phyloP scores from a whole-genome alignment of 2,888 invertebrate genomes.

The Brachylomia viminalis region DNA sequence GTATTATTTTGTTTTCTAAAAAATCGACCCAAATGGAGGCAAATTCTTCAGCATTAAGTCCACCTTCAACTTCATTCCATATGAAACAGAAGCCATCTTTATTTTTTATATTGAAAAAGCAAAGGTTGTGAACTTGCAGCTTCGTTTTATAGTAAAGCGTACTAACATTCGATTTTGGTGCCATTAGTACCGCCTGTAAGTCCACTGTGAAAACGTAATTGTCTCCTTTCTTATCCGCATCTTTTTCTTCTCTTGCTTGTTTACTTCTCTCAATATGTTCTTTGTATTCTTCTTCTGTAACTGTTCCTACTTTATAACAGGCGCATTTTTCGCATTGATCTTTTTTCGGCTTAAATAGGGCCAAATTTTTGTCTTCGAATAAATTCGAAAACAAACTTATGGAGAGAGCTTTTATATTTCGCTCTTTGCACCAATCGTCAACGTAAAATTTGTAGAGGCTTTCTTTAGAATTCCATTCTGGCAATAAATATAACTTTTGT shows the following conservation, averaged over 20 bases:
- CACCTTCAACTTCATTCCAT: too few species aligned
- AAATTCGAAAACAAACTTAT: too few species aligned
- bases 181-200: too few species aligned
- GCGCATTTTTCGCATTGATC: constrained; percentile 37
- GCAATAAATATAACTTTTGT: constrained; percentile 16
- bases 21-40: too few species aligned
- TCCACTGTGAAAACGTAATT: not conserved
- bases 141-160: too few species aligned
- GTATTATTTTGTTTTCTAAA: too few species aligned
- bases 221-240: constrained; percentile 8
- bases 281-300: constrained; percentile 20
- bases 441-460: constrained; percentile 17
- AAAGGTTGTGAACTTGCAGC: too few species aligned
- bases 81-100: too few species aligned
- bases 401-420: constrained; percentile 7
- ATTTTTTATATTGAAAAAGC: too few species aligned
- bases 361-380: constrained; percentile 24
- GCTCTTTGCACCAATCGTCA: constrained; percentile 16
- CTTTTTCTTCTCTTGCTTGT: constrained; percentile 16
- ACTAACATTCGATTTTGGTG: too few species aligned
- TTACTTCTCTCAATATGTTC: constrained; percentile 30
- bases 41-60: too few species aligned
- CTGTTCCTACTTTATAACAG: constrained; percentile 45
- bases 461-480: constrained; percentile 15
- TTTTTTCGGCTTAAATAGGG: constrained; percentile 28